phyloP scores from a whole-genome alignment of 2,113 vertebrate species.

The pig (Sus scrofa) region T2T-Sscrofa CM000826.6:20385501-20386000 shows the following conservation, averaged over 20 bases:
- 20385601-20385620: conserved; percentile 29
- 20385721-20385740: neutral
- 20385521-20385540: conserved; percentile 28
- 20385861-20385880: neutral
- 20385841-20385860: neutral
- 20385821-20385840: neutral
- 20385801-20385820: neutral
- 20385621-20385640: conserved; percentile 22
- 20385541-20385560: conserved; percentile 54
- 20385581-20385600: conserved; percentile 31
- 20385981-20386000: neutral
- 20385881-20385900: neutral
- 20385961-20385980: neutral
- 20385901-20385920: neutral
- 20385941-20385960: neutral
- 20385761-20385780: neutral
- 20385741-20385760: neutral
- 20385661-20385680: conserved; percentile 11
- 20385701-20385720: neutral
- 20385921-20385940: neutral
- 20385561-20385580: conserved; percentile 3
- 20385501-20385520: conserved; percentile 44
- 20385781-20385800: neutral
- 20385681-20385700: neutral
- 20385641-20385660: neutral